Conservation (phyloP, 2,888 invertebrate genomes). For the Aphidoletes aphidimyza region DNA sequence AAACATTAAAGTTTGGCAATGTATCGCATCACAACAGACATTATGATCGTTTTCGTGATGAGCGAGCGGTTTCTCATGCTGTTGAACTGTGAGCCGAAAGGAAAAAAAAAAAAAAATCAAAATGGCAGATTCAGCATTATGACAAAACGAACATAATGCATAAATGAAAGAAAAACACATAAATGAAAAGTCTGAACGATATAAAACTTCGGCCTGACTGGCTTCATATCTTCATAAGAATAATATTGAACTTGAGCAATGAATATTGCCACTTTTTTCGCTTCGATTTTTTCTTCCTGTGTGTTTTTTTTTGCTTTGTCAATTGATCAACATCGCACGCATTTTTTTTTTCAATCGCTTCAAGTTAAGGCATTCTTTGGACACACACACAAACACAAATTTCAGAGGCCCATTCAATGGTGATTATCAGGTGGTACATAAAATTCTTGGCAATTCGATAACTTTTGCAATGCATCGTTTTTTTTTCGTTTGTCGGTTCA, state of each 20-base stretch:
- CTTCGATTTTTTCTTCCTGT: neutral
- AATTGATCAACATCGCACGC: neutral
- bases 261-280: neutral
- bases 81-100: no score
- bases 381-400: no score
- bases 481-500: neutral
- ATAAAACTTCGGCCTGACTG: neutral
- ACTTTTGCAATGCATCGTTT: no score
- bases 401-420: no score
- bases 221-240: neutral
- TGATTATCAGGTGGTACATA: no score
- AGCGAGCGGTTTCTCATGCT: no score
- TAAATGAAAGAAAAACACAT: constrained; percentile 17
- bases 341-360: no score
- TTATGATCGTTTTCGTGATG: neutral
- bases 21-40: constrained; percentile 2
- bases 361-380: no score
- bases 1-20: neutral
- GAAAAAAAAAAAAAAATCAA: neutral
- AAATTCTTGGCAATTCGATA: no score
- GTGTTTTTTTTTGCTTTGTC: neutral
- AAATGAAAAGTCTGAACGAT: constrained; percentile 23
- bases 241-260: constrained; percentile 1
- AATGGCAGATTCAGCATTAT: constrained; percentile 22
- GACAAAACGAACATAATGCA: constrained; percentile 29